A percentile compares a stretch with the other conserved stretches of the same genome.
These are phyloP conservation scores for Anaspis maculata DNA, from an alignment of 2,888 invertebrate genomes.

Conservation along the genomic window DNA sequence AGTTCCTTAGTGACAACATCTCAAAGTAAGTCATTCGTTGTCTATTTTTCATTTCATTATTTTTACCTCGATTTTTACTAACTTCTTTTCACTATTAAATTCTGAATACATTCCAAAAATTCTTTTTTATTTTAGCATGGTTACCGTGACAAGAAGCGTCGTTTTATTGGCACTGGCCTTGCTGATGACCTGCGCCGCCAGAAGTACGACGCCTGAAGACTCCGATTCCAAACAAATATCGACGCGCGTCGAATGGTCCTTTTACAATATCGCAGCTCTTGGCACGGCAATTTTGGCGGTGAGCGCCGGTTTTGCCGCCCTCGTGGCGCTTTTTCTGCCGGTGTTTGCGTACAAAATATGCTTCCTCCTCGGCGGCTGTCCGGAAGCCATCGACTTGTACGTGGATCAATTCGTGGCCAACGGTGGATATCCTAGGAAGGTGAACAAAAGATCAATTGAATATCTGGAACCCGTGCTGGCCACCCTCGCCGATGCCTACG, in stretches of 20 bases:
- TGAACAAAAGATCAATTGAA: conserved; percentile 28
- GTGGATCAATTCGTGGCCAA: conserved; percentile 25
- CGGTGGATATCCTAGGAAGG: conserved; percentile 12
- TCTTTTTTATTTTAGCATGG: too few species aligned
- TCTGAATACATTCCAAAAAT: too few species aligned
- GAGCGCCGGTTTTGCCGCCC: conserved; percentile 24
- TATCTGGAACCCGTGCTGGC: conserved; percentile 34
- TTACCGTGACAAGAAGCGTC: too few species aligned
- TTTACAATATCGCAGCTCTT: conserved; percentile 16
- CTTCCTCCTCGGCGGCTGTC: conserved; percentile 33
- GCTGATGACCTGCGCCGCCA: too few species aligned
- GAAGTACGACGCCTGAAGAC: too few species aligned
- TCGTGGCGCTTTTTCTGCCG: conserved; percentile 29
- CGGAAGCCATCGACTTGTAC: conserved; percentile 28
- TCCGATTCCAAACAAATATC: too few species aligned
- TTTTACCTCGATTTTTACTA: too few species aligned
- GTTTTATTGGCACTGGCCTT: too few species aligned
- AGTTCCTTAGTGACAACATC: too few species aligned
- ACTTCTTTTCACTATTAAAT: too few species aligned
- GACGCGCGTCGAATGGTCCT: conserved; percentile 10
- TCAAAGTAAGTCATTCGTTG: too few species aligned
- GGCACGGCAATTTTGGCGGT: conserved; percentile 26
- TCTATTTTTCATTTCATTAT: too few species aligned
- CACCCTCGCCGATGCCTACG: conserved; percentile 33
- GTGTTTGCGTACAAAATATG: conserved; percentile 34